Percentiles rank a stretch among this genome's conserved stretches.
phyloP scores from a whole-genome alignment of 2,113 vertebrate genomes.

The Tupaia tana region DNA sequence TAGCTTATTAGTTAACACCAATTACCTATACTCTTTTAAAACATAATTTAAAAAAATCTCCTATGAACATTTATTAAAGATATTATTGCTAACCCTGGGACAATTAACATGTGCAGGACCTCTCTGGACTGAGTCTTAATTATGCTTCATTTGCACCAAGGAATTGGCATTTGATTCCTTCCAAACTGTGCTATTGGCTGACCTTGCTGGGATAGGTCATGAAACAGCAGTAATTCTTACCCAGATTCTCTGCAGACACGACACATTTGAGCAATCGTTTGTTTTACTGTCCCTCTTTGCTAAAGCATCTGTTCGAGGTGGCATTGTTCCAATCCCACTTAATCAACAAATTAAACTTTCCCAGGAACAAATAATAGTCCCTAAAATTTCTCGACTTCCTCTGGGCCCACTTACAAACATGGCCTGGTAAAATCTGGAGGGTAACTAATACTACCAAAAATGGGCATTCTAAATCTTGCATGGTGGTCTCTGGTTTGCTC shows the following conservation, averaged over 20 bases:
- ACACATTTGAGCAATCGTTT: slow-evolving; percentile 23
- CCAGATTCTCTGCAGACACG: slow-evolving; percentile 62
- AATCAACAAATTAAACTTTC: slow-evolving; percentile 62
- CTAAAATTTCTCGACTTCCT: slow-evolving; percentile 43
- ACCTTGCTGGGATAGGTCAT: slow-evolving; percentile 49
- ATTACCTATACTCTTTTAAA: slow-evolving; percentile 2
- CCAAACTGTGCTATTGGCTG: slow-evolving; percentile 51
- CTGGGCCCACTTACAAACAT: neutral
- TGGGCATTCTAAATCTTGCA: neutral
- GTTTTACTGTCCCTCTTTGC: slow-evolving; percentile 57
- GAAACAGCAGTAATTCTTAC: slow-evolving; percentile 54
- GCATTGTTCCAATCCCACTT: slow-evolving; percentile 48
- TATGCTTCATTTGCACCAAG: slow-evolving; percentile 35
- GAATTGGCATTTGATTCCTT: slow-evolving; percentile 58
- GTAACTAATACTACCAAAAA: slow-evolving; percentile 47
- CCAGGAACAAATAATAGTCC: neutral
- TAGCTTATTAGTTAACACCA: slow-evolving; percentile 25
- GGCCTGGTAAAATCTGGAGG: neutral
- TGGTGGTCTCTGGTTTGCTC: slow-evolving; percentile 47
- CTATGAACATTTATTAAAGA: slow-evolving; percentile 26
- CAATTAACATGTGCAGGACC: slow-evolving; percentile 30
- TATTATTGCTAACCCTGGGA: slow-evolving; percentile 42
- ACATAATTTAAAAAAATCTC: neutral
- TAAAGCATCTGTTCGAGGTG: slow-evolving; percentile 12
- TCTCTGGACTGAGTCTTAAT: slow-evolving; percentile 38